phyloP scores from a whole-genome alignment of 2,888 invertebrate species.

The Clusia tigrina region DNA sequence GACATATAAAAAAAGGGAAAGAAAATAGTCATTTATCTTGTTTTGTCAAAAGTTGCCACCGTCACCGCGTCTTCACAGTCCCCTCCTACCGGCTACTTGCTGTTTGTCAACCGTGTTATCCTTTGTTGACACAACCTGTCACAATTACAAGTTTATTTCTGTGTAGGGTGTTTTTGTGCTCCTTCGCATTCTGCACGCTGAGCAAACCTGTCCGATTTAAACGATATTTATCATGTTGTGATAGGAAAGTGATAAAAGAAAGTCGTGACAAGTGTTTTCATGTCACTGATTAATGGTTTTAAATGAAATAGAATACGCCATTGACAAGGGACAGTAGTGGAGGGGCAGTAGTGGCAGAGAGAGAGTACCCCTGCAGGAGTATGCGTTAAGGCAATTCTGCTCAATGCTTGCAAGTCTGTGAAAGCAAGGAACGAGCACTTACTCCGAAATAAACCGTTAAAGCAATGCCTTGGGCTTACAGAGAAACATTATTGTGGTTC shows the following conservation, averaged over 20 bases:
- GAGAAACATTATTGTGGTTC: no score
- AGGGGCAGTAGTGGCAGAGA: no score
- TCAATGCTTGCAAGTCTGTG: no score
- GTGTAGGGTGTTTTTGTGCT: background rate
- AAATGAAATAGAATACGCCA: background rate
- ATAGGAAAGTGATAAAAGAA: slow-evolving; percentile 51
- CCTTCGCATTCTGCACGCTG: background rate
- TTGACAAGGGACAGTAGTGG: background rate
- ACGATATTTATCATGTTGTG: slow-evolving; percentile 52
- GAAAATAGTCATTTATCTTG: slow-evolving; percentile 58
- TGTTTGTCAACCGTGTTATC: slow-evolving; percentile 32
- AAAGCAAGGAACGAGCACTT: no score
- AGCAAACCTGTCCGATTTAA: slow-evolving; percentile 48
- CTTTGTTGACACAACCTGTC: slow-evolving; percentile 60
- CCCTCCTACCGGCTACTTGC: background rate
- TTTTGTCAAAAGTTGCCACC: slow-evolving; percentile 48
- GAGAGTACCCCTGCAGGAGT: no score
- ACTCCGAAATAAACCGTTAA: no score
- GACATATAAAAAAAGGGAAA: no score
- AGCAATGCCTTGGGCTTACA: no score
- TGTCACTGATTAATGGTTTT: slow-evolving; percentile 54
- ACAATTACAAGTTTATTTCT: slow-evolving; percentile 59
- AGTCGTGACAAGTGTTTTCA: slow-evolving; percentile 52
- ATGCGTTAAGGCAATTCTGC: no score
- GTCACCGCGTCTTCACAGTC: slow-evolving; percentile 19